Percentiles rank a stretch among this genome's conserved stretches.
Evolutionary conservation across 2,113 vertebrate genomes (phyloP).

Genomic region (Chamaea fasciata): DNA sequence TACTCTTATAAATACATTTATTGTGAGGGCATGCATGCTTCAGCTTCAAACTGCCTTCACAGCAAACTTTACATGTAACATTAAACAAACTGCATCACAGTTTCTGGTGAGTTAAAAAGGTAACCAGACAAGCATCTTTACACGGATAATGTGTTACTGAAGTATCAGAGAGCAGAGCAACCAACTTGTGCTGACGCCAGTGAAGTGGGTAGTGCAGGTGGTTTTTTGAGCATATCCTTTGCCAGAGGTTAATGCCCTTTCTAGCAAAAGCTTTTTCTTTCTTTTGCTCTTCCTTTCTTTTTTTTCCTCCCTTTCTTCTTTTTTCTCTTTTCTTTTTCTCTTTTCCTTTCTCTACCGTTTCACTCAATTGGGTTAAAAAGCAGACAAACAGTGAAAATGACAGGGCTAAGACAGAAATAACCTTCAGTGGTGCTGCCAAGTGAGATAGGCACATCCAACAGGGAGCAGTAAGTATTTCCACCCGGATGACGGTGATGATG

Average conservation of each 20-base stretch:
- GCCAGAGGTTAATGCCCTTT: neutral
- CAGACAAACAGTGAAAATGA: neutral
- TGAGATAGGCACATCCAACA: neutral
- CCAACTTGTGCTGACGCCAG: neutral
- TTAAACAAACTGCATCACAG: neutral
- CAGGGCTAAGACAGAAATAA: neutral
- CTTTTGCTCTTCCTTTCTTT: neutral
- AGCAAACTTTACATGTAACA: neutral
- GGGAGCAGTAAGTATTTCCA: conserved; percentile 12
- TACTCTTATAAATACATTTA: neutral
- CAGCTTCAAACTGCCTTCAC: neutral
- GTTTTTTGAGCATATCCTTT: neutral
- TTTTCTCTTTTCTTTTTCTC: neutral
- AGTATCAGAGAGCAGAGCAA: neutral
- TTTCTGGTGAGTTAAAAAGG: neutral
- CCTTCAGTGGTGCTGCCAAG: neutral
- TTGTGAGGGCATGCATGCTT: neutral
- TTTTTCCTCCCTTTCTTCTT: neutral
- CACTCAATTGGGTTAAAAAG: neutral
- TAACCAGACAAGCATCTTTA: neutral
- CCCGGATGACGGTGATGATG: neutral
- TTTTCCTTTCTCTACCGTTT: neutral
- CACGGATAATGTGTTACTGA: neutral
- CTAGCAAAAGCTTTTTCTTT: neutral
- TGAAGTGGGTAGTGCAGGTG: neutral